These are phyloP conservation scores for Antheraea pernyi DNA, from an alignment of 1,140 invertebrate species.

Conservation along the genomic window DNA sequence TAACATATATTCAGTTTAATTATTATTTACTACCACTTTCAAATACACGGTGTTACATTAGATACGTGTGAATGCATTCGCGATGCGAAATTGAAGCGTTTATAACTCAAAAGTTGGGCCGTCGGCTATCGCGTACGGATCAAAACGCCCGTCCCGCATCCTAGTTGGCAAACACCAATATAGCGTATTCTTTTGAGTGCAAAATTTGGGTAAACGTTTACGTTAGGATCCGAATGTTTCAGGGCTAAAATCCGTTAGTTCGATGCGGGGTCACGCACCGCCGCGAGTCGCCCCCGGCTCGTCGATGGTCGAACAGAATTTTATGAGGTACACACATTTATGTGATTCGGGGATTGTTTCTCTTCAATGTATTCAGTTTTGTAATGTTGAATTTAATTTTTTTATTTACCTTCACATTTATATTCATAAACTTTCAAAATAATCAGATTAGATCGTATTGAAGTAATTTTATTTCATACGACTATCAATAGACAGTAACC, in stretches of 20 bases:
- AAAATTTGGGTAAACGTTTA: slow-evolving; percentile 54
- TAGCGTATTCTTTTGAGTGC: slow-evolving; percentile 49
- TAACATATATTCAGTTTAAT: no score
- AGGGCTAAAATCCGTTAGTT: slow-evolving; percentile 41
- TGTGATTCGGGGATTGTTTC: slow-evolving; percentile 28
- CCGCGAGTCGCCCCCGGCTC: slow-evolving; percentile 37
- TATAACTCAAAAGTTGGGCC: not conserved
- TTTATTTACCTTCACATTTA: no score
- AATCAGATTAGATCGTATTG: no score
- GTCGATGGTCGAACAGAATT: slow-evolving; percentile 30
- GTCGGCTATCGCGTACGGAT: not conserved
- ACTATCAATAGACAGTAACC: no score
- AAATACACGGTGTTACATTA: not conserved
- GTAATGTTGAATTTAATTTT: not conserved
- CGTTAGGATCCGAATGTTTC: slow-evolving; percentile 43
- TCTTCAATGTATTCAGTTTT: slow-evolving; percentile 15
- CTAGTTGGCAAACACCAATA: slow-evolving; percentile 42
- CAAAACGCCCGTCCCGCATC: not conserved
- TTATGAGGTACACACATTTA: slow-evolving; percentile 40
- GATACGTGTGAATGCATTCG: not conserved
- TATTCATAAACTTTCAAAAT: no score
- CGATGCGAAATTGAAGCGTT: not conserved
- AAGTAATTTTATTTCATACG: no score
- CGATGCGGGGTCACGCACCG: slow-evolving; percentile 52
- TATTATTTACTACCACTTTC: not conserved